Evolutionary conservation across 2,888 invertebrate species (phyloP), one percentile per base, ranked within the genome.

Genomic region (Hydropsyche betteni): DNA sequence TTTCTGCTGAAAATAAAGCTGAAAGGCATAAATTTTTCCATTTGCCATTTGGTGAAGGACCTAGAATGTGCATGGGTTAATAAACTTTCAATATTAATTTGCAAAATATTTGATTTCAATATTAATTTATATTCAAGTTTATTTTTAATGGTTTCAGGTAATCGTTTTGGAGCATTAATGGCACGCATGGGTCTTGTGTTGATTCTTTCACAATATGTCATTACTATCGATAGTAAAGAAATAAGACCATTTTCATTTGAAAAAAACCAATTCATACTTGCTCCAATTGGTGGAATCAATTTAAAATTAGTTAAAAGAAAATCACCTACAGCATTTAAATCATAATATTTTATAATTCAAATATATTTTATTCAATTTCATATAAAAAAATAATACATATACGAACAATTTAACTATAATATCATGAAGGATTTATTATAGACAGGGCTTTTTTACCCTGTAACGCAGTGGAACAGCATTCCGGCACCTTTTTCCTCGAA

Each of bases 41-140:
- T 74, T 69, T 79, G 10, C 79, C 79, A 0, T 79, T 79, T 64
- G 79, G 79, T 4, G 79, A 78, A 69, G 81, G 81, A 50, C 81
- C 82, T 0, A 80, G 83, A 70, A 81, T 81, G 76, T 83, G 83
- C 69, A 82, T 83, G 68, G 83, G 83, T 82, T 77, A 80, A 24
- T 2, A 24, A 24, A 24, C 1, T 24, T 24, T 24, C 24, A 24
- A 24, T 24, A 24, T 2, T 24, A 24, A 73, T 78, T n/a, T n/a
- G n/a, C 5, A 12, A 69, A 44, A 69, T 44, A 2, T 51, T 51
- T 51, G 2, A n/a, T 14, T 53, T 53, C 6, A 53, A 14, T 51
- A 53, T 53, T 51, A 51, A 51, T 12, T 51, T 51, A 10, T 51
- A 51, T 10, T 12, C 24, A 24, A 24, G 24, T 24, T 2, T 24